Evolutionary conservation across 2,888 invertebrate species (phyloP).

Genomic region (Calephelis perditalis): DNA sequence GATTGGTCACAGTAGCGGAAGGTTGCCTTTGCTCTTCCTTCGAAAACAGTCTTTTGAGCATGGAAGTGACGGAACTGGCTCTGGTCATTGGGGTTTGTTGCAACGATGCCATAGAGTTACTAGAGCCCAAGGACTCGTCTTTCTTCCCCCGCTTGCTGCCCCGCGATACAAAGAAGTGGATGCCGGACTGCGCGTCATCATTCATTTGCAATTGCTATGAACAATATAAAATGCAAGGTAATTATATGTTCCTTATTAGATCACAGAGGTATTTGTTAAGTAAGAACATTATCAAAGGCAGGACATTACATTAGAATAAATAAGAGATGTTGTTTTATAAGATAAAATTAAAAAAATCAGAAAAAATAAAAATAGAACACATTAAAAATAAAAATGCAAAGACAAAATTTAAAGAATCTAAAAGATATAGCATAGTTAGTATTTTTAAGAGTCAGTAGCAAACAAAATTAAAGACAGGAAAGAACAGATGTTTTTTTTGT

Average conservation of each 20-base stretch:
- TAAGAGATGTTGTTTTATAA: too few relatives aligned
- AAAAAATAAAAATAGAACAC: too few relatives aligned
- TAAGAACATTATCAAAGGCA: background rate
- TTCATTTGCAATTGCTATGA: slow-evolving; percentile 75
- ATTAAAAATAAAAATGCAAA: too few relatives aligned
- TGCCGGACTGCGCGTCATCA: slow-evolving; percentile 85
- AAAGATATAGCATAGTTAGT: too few relatives aligned
- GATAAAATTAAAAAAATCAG: too few relatives aligned
- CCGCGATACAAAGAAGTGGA: slow-evolving; percentile 83
- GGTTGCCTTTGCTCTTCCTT: slow-evolving; percentile 80
- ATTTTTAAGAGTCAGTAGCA: too few relatives aligned
- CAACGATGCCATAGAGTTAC: slow-evolving; percentile 75
- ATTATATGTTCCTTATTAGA: slow-evolving; percentile 18
- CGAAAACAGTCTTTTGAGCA: slow-evolving; percentile 86
- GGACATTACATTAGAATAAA: background rate
- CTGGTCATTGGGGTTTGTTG: slow-evolving; percentile 84
- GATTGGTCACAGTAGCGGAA: slow-evolving; percentile 39
- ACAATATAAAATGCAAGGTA: slow-evolving; percentile 19
- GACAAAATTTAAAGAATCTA: too few relatives aligned
- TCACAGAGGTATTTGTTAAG: slow-evolving; percentile 5
- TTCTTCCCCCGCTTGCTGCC: slow-evolving; percentile 67
- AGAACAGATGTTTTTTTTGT: too few relatives aligned
- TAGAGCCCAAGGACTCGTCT: slow-evolving; percentile 68
- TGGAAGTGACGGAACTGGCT: slow-evolving; percentile 87
- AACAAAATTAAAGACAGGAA: too few relatives aligned